Evolutionary conservation across 2,888 invertebrate species (phyloP).

Genomic region (Ditula angustiorana): DNA sequence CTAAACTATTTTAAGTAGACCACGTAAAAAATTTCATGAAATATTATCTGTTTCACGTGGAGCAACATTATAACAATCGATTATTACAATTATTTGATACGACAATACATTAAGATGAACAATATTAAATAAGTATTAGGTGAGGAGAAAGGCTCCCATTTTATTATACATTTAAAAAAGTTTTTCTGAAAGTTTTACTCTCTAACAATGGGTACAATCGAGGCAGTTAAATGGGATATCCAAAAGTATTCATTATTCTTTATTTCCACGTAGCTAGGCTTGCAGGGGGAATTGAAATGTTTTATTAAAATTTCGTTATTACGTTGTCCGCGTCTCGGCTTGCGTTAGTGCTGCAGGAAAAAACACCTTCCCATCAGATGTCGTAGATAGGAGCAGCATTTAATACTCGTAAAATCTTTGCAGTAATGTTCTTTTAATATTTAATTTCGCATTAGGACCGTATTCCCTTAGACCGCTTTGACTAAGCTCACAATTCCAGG

Average conservation of each 20-base stretch:
- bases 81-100: too few species aligned
- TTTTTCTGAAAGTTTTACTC: constrained; percentile 53
- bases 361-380: constrained; percentile 57
- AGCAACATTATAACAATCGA: too few species aligned
- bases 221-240: constrained; percentile 60
- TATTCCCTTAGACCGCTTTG: constrained; percentile 55
- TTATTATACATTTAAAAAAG: constrained; percentile 41
- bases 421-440: constrained; percentile 77
- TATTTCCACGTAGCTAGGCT: constrained; percentile 56
- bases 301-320: constrained; percentile 78
- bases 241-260: constrained; percentile 60
- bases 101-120: too few species aligned
- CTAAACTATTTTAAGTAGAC: too few species aligned
- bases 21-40: too few species aligned
- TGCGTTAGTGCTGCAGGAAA: constrained; percentile 49
- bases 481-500: constrained; percentile 53
- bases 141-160: too few species aligned
- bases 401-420: constrained; percentile 73
- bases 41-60: too few species aligned
- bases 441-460: constrained; percentile 73
- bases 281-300: constrained; percentile 56
- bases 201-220: constrained; percentile 61
- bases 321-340: constrained; percentile 58
- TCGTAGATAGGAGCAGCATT: constrained; percentile 55
- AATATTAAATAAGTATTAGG: too few species aligned